phyloP scores from a whole-genome alignment of 2,113 vertebrate species.

The Muscicapa adusta region DNA sequence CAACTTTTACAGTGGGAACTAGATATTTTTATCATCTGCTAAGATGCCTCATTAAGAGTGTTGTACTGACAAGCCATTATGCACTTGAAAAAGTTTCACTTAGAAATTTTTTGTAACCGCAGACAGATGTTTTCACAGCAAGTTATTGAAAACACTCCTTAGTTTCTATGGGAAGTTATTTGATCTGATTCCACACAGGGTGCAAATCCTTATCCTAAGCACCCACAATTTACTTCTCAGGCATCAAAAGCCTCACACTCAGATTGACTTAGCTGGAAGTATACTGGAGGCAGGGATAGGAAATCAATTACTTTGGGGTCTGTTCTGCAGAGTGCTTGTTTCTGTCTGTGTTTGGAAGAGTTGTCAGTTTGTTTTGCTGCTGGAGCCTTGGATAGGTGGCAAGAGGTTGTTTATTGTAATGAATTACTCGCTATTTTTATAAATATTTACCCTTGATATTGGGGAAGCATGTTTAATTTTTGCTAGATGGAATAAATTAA shows the following conservation, averaged over 20 bases:
- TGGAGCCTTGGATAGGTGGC: not conserved
- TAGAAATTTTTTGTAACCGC: not conserved
- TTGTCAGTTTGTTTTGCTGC: not conserved
- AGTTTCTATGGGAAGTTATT: not conserved
- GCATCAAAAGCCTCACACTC: fast-evolving
- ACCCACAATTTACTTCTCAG: fast-evolving
- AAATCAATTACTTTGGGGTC: not conserved
- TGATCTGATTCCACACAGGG: not conserved
- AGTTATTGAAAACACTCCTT: not conserved
- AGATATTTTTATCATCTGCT: not conserved
- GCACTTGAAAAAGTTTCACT: not conserved
- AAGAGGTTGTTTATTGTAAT: not conserved
- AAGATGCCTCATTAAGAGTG: not conserved
- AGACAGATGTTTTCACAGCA: not conserved
- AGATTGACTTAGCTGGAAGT: not conserved
- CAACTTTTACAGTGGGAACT: not conserved
- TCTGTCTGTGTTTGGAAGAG: not conserved
- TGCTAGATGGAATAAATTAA: not conserved
- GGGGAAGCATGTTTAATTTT: not conserved
- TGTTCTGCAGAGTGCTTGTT: not conserved
- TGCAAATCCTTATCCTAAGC: not conserved
- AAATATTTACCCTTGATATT: not conserved
- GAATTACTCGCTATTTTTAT: not conserved
- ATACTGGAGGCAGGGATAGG: not conserved
- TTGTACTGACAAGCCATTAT: not conserved